Conservation (phyloP, 2,888 invertebrate species). For the Cephus runcator region DNA sequence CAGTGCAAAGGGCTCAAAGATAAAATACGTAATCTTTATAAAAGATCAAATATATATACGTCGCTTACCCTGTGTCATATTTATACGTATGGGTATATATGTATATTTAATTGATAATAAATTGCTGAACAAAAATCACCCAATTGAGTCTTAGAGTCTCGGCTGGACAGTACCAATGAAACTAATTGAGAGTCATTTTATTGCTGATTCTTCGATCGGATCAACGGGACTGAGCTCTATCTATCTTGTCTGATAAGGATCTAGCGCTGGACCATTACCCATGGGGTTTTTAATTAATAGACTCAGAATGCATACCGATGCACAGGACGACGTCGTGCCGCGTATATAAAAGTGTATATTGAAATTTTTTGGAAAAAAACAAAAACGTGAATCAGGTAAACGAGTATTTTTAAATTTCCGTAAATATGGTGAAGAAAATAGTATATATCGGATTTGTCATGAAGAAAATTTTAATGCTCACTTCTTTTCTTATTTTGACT, state of each 20-base stretch:
- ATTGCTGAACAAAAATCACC: neutral
- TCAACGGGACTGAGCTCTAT: conserved; percentile 15
- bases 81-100: neutral
- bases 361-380: too few relatives aligned
- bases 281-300: neutral
- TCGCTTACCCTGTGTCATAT: too few relatives aligned
- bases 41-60: neutral
- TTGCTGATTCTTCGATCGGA: conserved; percentile 7
- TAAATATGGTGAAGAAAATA: too few relatives aligned
- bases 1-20: neutral
- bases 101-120: neutral
- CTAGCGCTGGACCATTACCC: neutral
- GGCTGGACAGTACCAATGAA: neutral
- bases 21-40: neutral
- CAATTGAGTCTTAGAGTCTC: conserved; percentile 16
- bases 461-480: neutral
- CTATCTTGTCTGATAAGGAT: conserved; percentile 16
- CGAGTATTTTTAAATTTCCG: neutral
- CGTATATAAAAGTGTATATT: neutral
- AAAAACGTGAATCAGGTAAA: neutral
- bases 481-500: neutral
- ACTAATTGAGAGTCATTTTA: neutral
- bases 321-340: neutral
- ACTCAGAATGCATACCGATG: too few relatives aligned
- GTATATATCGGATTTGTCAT: neutral